These are phyloP conservation scores for Acleris sparsana DNA, from an alignment of 2,888 invertebrate species.

Conservation along the genomic window DNA sequence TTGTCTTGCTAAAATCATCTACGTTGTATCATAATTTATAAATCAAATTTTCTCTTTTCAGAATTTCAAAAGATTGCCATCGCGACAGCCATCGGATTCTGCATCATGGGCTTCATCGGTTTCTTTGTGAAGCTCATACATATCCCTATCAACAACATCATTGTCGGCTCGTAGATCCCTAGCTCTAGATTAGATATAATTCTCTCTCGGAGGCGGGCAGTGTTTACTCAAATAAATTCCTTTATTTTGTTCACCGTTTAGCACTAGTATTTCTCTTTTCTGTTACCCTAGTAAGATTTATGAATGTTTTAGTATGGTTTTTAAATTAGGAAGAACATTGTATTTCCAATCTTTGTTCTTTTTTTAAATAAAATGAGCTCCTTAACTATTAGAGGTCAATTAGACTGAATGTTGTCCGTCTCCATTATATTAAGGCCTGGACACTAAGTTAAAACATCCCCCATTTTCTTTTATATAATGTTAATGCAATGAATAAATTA, in stretches of 20 bases:
- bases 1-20: background rate
- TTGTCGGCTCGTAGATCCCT: conserved; percentile 89
- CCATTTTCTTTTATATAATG: conserved; percentile 56
- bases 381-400: conserved; percentile 6
- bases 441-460: conserved; percentile 65
- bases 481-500: conserved; percentile 73
- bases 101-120: conserved; percentile 99
- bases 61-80: conserved; percentile 99
- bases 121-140: conserved; percentile 99
- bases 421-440: conserved; percentile 55
- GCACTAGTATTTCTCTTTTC: too few relatives aligned
- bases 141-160: conserved; percentile 99
- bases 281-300: too few relatives aligned
- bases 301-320: too few relatives aligned
- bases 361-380: background rate
- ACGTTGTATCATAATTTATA: too few relatives aligned
- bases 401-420: conserved; percentile 14
- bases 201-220: conserved; percentile 47
- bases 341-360: background rate
- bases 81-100: conserved; percentile 99
- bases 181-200: conserved; percentile 51
- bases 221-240: conserved; percentile 12
- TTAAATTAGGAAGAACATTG: background rate
- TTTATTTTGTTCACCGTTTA: too few relatives aligned
- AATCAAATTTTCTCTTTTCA: conserved; percentile 71